Evolutionary conservation across 2,113 vertebrate species (phyloP).

Genomic region (Nanger granti): DNA sequence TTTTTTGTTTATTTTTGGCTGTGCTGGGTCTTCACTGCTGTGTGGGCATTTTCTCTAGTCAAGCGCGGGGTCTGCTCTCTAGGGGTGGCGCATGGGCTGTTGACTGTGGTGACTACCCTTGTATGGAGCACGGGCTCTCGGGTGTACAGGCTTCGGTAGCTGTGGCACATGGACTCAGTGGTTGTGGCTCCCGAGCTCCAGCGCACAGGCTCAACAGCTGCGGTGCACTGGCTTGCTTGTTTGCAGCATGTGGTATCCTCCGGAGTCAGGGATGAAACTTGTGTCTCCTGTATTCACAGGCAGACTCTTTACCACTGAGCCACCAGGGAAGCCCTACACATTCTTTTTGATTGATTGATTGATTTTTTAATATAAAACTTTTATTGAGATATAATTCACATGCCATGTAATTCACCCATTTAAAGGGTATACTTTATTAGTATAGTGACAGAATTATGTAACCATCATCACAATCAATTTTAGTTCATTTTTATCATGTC

Average conservation of each 20-base stretch:
- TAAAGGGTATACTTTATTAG: neutral
- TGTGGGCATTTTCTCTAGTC: neutral
- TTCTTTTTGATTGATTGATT: neutral
- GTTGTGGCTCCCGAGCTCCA: neutral
- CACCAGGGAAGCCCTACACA: neutral
- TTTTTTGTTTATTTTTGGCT: neutral
- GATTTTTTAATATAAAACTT: neutral
- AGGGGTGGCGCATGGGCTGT: neutral
- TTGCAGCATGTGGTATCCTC: neutral
- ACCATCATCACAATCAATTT: neutral
- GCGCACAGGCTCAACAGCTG: neutral
- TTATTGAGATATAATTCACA: neutral
- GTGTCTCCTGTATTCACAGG: neutral
- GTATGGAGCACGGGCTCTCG: neutral
- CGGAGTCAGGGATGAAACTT: neutral
- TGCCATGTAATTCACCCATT: neutral
- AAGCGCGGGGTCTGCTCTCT: neutral
- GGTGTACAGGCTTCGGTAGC: neutral
- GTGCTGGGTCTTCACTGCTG: neutral
- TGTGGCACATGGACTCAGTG: neutral
- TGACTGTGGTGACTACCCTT: neutral
- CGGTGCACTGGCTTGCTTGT: neutral
- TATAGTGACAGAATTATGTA: neutral
- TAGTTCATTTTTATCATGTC: neutral
- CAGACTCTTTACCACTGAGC: neutral